Base-by-base conservation (phyloP, 1,140 invertebrate species). In the Panagrolaimus sp. region DNA sequence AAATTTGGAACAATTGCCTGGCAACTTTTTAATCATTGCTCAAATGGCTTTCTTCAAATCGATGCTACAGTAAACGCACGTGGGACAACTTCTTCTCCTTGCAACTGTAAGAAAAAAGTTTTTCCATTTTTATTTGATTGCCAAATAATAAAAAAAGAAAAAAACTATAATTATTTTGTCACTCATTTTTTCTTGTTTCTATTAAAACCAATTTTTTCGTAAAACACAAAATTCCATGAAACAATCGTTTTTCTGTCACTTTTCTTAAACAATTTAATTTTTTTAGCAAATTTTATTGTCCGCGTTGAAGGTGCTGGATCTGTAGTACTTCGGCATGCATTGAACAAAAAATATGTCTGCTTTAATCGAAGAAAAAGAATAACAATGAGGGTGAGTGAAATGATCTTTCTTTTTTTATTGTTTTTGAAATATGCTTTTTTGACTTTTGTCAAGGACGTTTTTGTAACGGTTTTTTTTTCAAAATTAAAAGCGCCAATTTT, bases 221-320 rank as follows among this genome's bases (percentile, higher is more conserved):
- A 38, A 2, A 38, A 38, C 2, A 38, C 2, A 7, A 38, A 38
- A 38, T 38, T 7, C 31, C 2, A 38, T 38, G 31, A 38, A n/a
- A 38, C 31, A 38, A n/a, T n/a, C n/a, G n/a, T n/a, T 38, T 38
- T 57, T 20, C 48, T 51, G 48, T 51, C 14, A 16, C 16, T n/a
- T 57, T 57, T 27, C 5, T 25, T 27, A 57, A 20, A 57, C 27
- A 16, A 57, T 25, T 57, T 57, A 11, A 20, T 57, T 57, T 27
- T 57, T 57, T 27, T 27, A 57, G 51, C 51, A 57, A 57, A 57
- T 27, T 57, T 57, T 57, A 57, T 57, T 57, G 51, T 57, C 27
- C 51, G 51, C 51, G 51, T 57, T 20, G 51, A 57, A n/a, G 51
- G 51, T 16, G 51, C 51, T 16, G 51, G 51, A 20, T 57, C 51